Conservation (phyloP, 2,797 vertebrate species). For the Picus viridis region DNA sequence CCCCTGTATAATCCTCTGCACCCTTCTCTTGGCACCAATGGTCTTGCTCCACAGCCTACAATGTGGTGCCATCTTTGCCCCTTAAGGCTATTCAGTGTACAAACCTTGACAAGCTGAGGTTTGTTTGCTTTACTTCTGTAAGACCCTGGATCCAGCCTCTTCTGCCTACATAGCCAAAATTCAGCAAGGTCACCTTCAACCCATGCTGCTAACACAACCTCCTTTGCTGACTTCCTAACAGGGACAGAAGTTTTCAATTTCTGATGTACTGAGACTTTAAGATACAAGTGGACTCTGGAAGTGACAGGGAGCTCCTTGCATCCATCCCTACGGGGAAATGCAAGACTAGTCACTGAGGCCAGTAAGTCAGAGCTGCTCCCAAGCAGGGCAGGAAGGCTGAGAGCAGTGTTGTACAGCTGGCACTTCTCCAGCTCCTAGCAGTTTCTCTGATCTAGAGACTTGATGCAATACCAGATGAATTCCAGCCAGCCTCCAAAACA, state of each 20-base stretch:
- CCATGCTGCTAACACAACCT: not conserved
- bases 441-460: not conserved
- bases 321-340: not conserved
- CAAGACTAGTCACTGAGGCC: not conserved
- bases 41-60: not conserved
- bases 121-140: too few species aligned
- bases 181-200: not conserved
- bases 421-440: not conserved
- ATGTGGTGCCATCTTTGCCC: not conserved
- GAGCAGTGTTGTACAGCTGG: fast-evolving
- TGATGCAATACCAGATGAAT: not conserved
- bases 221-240: not conserved
- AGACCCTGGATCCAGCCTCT: not conserved
- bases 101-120: not conserved
- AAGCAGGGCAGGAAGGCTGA: not conserved
- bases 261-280: not conserved
- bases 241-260: not conserved
- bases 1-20: not conserved
- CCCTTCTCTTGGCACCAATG: not conserved
- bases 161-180: not conserved
- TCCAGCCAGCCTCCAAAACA: not conserved
- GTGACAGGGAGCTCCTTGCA: not conserved
- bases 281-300: not conserved
- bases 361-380: not conserved
- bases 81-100: not conserved